Evolutionary conservation across 2,888 invertebrate species (phyloP).

Genomic region (Clanis bilineata): DNA sequence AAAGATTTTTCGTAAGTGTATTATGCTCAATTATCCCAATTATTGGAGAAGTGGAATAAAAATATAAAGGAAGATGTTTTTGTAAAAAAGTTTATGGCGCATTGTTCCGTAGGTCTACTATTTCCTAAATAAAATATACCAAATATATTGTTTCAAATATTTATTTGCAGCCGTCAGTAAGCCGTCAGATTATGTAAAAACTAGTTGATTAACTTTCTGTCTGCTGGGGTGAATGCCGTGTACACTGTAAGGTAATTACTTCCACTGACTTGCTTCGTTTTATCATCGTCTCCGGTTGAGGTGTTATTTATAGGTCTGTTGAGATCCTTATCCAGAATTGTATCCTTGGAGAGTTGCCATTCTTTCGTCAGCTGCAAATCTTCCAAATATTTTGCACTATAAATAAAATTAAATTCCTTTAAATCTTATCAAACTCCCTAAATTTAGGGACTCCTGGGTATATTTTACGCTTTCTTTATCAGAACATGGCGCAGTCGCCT

Average conservation of each 20-base stretch:
- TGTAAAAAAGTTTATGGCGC: too few species aligned
- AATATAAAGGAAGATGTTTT: too few species aligned
- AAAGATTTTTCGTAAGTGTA: too few species aligned
- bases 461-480: too few species aligned
- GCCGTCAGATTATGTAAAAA: constrained; percentile 33
- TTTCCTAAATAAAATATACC: background rate
- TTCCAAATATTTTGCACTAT: constrained; percentile 60
- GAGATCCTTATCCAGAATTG: constrained; percentile 33
- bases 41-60: too few species aligned
- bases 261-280: constrained; percentile 9
- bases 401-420: constrained; percentile 17
- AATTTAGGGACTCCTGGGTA: too few species aligned
- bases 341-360: constrained; percentile 60
- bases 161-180: constrained; percentile 49
- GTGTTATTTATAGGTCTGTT: constrained; percentile 7
- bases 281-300: background rate
- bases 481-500: too few species aligned
- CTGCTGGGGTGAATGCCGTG: constrained; percentile 39
- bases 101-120: too few species aligned
- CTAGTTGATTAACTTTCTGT: constrained; percentile 24
- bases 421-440: too few species aligned
- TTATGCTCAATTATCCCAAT: too few species aligned
- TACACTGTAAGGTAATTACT: constrained; percentile 51
- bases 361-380: constrained; percentile 60
- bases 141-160: constrained; percentile 18